Evolutionary conservation across 2,113 vertebrate species (phyloP).

Genomic region (Tautogolabrus adspersus): DNA sequence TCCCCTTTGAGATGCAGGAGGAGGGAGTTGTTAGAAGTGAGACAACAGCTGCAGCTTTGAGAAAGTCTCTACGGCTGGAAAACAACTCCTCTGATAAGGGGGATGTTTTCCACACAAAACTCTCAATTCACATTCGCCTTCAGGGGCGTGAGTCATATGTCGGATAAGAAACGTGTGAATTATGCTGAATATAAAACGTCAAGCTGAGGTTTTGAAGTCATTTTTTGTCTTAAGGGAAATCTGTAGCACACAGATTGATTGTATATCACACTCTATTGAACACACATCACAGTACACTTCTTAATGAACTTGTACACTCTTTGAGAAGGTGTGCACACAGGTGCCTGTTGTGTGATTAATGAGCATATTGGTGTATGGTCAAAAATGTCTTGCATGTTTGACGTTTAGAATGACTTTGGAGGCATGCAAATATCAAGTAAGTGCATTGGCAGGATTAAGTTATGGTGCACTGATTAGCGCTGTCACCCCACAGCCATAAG

Average conservation of each 20-base stretch:
- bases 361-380: neutral
- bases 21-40: conserved; percentile 20
- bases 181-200: neutral
- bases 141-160: conserved; percentile 12
- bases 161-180: conserved; percentile 13
- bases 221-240: neutral
- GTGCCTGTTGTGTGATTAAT: neutral
- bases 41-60: conserved; percentile 54
- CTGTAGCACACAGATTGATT: conserved; percentile 1
- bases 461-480: too few relatives aligned
- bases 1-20: conserved; percentile 34
- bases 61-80: neutral
- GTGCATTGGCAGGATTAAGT: neutral
- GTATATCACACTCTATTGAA: too few relatives aligned
- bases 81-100: conserved; percentile 40
- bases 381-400: neutral
- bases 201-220: neutral
- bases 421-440: neutral
- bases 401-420: neutral
- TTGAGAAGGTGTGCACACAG: neutral
- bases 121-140: conserved; percentile 22
- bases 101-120: conserved; percentile 22
- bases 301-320: conserved; percentile 9
- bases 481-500: too few relatives aligned
- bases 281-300: neutral